Percentiles rank a stretch among this genome's conserved stretches.
phyloP scores from a whole-genome alignment of 1,140 invertebrate species.

The Bradysia coprophila region DNA sequence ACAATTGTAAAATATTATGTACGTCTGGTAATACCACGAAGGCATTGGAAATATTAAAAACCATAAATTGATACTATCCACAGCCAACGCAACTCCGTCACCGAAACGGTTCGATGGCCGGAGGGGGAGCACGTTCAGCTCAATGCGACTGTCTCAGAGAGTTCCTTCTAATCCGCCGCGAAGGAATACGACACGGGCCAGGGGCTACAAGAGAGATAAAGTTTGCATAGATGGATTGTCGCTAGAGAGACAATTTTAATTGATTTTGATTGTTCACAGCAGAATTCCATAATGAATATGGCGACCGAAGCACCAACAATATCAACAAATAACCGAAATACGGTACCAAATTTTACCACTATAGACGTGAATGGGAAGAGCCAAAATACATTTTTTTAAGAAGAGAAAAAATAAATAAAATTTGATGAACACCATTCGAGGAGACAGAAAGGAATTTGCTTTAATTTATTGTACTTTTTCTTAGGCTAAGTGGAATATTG shows the following conservation, averaged over 20 bases:
- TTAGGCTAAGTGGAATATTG: too few species aligned
- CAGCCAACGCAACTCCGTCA: slow-evolving; percentile 23
- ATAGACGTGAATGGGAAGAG: not conserved
- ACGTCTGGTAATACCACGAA: not conserved
- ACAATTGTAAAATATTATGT: not conserved
- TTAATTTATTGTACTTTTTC: too few species aligned
- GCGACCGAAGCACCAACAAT: not conserved
- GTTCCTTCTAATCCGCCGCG: slow-evolving; percentile 19
- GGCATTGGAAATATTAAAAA: not conserved
- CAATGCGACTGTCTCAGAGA: slow-evolving; percentile 27
- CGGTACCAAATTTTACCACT: not conserved
- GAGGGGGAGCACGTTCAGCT: slow-evolving; percentile 29
- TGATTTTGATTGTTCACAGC: not conserved
- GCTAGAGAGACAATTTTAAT: not conserved
- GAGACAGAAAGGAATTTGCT: too few species aligned
- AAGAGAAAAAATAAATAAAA: too few species aligned
- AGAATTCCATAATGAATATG: not conserved
- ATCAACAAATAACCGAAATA: not conserved
- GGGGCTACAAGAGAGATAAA: slow-evolving; percentile 17
- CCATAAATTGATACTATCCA: slow-evolving; percentile 2
- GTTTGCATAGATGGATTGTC: too few species aligned
- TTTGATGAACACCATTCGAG: too few species aligned
- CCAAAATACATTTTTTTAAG: not conserved
- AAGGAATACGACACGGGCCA: slow-evolving; percentile 29
- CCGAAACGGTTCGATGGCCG: slow-evolving; percentile 19